A percentile compares a stretch with the other conserved stretches of the same genome.
phyloP scores from a whole-genome alignment of 1,140 invertebrate genomes.

The Neodiprion virginianus region DNA sequence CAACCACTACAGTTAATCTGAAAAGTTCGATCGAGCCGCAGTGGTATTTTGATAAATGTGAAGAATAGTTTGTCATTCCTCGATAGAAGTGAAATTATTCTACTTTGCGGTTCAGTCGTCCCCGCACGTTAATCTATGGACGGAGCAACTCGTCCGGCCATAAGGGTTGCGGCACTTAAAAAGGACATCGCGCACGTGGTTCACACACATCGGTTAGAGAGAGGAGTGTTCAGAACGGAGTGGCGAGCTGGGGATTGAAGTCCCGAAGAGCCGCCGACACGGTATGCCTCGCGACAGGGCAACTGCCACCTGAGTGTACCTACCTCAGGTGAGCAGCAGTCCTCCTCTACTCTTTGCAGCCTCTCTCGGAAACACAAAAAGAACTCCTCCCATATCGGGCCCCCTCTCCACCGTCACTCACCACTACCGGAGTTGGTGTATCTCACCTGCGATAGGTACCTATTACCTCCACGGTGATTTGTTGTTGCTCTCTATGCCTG shows the following conservation, averaged over 20 bases:
- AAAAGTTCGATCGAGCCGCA: neutral
- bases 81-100: neutral
- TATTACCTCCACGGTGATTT: conserved; percentile 4
- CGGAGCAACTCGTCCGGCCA: conserved; percentile 11
- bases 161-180: neutral
- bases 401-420: conserved; percentile 24
- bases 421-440: neutral
- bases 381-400: conserved; percentile 45
- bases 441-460: conserved; percentile 4
- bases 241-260: conserved; percentile 3
- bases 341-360: conserved; percentile 42
- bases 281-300: conserved; percentile 46
- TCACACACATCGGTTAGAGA: neutral
- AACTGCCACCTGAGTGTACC: conserved; percentile 45
- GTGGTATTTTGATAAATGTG: neutral
- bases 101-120: neutral
- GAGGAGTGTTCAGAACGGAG: too few species aligned
- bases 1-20: neutral
- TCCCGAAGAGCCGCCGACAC: conserved; percentile 32
- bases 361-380: conserved; percentile 32
- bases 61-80: neutral
- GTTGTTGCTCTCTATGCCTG: too few species aligned
- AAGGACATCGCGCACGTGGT: neutral
- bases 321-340: conserved; percentile 46
- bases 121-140: neutral